Percentiles rank a stretch among this genome's conserved stretches.
Evolutionary conservation across 2,888 invertebrate genomes (phyloP).

Genomic region (Drosophila merina): DNA sequence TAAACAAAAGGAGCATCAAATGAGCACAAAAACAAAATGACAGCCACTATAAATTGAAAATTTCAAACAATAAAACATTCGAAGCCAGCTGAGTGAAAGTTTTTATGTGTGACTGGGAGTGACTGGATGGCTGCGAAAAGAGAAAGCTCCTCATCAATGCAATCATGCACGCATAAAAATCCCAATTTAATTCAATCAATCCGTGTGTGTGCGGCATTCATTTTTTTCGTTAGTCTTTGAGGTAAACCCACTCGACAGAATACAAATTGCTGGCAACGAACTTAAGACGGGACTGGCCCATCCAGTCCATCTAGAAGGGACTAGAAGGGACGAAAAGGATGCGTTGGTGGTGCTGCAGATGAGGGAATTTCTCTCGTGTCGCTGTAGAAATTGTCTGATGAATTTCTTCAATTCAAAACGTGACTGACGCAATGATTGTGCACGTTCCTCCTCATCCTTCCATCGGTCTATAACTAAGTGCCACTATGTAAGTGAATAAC

Average conservation of each 20-base stretch:
- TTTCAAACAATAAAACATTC: constrained; percentile 37
- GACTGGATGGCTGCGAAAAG: background rate
- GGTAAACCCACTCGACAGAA: constrained; percentile 28
- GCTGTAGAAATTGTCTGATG: constrained; percentile 69
- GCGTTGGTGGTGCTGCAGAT: constrained; percentile 28
- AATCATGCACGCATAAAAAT: constrained; percentile 72
- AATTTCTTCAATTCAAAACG: constrained; percentile 79
- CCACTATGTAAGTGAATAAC: constrained; percentile 71
- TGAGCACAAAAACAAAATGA: constrained; percentile 10
- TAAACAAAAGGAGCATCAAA: constrained; percentile 35
- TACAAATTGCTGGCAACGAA: constrained; percentile 54
- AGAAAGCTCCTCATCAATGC: constrained; percentile 64
- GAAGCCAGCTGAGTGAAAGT: constrained; percentile 17
- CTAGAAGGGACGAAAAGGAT: constrained; percentile 40
- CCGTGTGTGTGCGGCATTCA: constrained; percentile 44
- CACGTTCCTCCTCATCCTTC: constrained; percentile 49
- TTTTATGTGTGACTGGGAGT: background rate
- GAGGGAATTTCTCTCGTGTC: constrained; percentile 40
- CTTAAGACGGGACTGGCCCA: constrained; percentile 32
- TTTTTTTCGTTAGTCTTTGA: constrained; percentile 15
- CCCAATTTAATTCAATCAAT: constrained; percentile 77
- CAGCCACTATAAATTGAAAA: constrained; percentile 41
- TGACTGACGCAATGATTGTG: constrained; percentile 75
- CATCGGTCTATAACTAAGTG: constrained; percentile 67
- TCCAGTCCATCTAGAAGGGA: background rate